These are phyloP conservation scores for Drymodes brunneopygia DNA, from an alignment of 2,113 vertebrate species.

Conservation along the genomic window DNA sequence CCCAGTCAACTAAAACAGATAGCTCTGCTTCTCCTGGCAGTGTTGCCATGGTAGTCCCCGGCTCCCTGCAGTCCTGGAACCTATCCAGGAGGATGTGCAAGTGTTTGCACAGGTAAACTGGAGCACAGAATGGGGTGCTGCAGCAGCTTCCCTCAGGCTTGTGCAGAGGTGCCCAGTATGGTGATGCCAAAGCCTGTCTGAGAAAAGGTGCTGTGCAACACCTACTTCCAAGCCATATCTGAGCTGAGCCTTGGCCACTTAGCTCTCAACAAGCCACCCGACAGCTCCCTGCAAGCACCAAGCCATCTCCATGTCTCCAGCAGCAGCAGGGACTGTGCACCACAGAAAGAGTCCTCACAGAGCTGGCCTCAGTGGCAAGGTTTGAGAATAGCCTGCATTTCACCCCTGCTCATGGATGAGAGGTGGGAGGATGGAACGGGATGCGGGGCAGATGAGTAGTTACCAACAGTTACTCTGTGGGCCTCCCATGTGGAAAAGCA, in stretches of 20 bases:
- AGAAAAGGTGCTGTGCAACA: not conserved
- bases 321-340: fast-evolving
- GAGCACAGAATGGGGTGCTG: not conserved
- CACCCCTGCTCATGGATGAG: fast-evolving
- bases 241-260: not conserved
- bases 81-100: not conserved
- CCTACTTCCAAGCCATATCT: not conserved
- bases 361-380: fast-evolving
- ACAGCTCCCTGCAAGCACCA: not conserved
- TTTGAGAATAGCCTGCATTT: not conserved
- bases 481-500: not conserved
- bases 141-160: not conserved
- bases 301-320: not conserved
- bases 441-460: not conserved
- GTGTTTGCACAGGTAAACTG: not conserved
- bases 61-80: not conserved
- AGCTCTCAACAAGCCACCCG: not conserved
- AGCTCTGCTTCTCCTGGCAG: not conserved
- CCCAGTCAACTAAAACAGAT: not conserved
- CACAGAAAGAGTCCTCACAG: not conserved
- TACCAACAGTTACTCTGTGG: not conserved
- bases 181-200: not conserved
- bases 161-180: fast-evolving
- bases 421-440: not conserved
- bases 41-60: not conserved